Evolutionary conservation across 2,797 vertebrate species (phyloP), one percentile per base, ranked within the genome.

Genomic region (Mionectes olivaceus): DNA sequence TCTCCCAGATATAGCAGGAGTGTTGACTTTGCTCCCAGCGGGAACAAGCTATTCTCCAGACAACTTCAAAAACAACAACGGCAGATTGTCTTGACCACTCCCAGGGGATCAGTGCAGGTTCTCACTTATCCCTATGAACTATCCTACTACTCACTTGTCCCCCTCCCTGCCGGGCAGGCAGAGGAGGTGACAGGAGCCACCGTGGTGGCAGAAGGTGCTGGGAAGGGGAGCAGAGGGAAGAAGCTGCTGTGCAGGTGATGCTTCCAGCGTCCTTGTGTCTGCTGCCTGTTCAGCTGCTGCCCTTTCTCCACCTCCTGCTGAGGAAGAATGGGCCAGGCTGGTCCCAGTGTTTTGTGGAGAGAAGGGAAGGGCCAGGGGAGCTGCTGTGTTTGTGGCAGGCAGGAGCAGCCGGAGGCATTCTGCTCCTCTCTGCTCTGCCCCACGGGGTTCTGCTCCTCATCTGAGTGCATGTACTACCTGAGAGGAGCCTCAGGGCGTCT

Each of bases 11-110:
- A 24, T 3, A 28, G 27, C 44, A 3, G 39, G 32, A 75, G 35
- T 8, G 24, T 19, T 55, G 67, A 28, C 33, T 61, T 19, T 49
- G 61, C 28, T 85, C 39, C 67, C 5, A 4, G 1, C 0, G 1
- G 47, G 67, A 82, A 32, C 35, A 15, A 74, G 75, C 43, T 61
- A 5, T 22, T 65, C 71, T 71, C 22, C 23, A 10, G 60, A 37
- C 8, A 67, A 15, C 23, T 32, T 61, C 6, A 33, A 55, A 64
- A 37, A 5, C n/a, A 67, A 44, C 5, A 11, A 7, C 18, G 52
- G 8, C 23, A 44, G 43, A 21, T 35, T 57, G 11, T 43, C 47
- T 32, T 59, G 39, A 14, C 23, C 30, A 0, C 39, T 41, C 67
- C 43, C 53, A 11, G 57, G 67, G 32, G 76, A 49, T 9, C 5